Evolutionary conservation across 2,888 invertebrate species (phyloP), one percentile per base, ranked within the genome.

Genomic region (Lepidochitona cinerea): DNA sequence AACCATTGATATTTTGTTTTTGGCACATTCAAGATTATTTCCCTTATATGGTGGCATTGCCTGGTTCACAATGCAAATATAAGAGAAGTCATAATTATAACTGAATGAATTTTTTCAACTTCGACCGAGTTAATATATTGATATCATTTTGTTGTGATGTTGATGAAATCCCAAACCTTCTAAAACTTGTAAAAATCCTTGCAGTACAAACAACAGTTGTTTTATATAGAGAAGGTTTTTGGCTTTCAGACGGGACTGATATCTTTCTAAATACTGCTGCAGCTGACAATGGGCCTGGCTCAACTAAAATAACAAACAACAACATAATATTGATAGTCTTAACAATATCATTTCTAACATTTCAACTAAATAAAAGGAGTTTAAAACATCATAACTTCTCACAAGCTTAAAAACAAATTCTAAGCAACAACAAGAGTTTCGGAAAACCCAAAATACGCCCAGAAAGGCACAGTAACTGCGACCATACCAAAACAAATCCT

Each of bases 201-300:
- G 94, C 37, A 96, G 92, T 49, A 97, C 93, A 90, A 94, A 96
- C 77, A 94, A 92, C 23, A 98, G 89, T 89, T 97, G 97, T 89
- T 95, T 96, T 71, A 98, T 92, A 73, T 93, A 93, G 77, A 98
- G 91, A 64, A 98, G 91, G 91, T 95, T 98, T 83, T 92, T 93
- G 26, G 97, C 94, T 75, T 94, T 95, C 83, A 98, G 93, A 69
- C 95, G 92, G 0, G 93, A 92, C 80, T 93, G 92, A 89, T 95
- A 98, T 52, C 87, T 81, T 18, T 84, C 77, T 64, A 84, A 49
- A 85, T 92, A 92, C 76, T 89, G 88, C 14, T 81, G 83, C 33
- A 92, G 83, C 79, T 91, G 91, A 49, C 87, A 85, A 70, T 88
- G 85, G 2, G 91, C 88, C 70, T 85, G 79, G 0, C 79, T 73